These are phyloP conservation scores for Haplochromis burtoni DNA, from an alignment of 2,113 vertebrate species.

Conservation along the genomic window DNA sequence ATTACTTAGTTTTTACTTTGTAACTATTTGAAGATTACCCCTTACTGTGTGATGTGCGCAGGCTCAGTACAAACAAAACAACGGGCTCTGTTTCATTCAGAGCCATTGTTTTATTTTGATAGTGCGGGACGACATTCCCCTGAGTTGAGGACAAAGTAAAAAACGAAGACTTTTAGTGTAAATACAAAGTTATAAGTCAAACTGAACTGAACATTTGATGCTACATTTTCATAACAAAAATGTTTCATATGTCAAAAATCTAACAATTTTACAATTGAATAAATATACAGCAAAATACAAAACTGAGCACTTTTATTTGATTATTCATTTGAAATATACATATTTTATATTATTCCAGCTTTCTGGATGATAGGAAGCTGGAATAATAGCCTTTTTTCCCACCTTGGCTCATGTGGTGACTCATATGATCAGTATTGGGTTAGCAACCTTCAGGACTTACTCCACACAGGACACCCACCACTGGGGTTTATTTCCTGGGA, in stretches of 20 bases:
- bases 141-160: not conserved
- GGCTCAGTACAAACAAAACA: not conserved
- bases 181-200: not conserved
- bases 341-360: not conserved
- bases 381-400: not conserved
- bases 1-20: not conserved
- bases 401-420: not conserved
- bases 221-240: not conserved
- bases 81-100: not conserved
- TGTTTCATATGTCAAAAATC: not conserved
- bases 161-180: not conserved
- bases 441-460: not conserved
- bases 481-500: not conserved
- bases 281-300: slow-evolving; percentile 31
- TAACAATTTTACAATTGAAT: slow-evolving; percentile 5
- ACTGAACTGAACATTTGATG: not conserved
- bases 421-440: not conserved
- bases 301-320: not conserved
- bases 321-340: not conserved
- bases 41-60: not conserved
- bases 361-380: not conserved
- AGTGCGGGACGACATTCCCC: not conserved
- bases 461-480: not conserved
- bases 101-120: not conserved
- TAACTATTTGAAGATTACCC: accelerated